Base-by-base conservation (phyloP, 2,113 vertebrate genomes). In the Chlorodrepanis virens region DNA sequence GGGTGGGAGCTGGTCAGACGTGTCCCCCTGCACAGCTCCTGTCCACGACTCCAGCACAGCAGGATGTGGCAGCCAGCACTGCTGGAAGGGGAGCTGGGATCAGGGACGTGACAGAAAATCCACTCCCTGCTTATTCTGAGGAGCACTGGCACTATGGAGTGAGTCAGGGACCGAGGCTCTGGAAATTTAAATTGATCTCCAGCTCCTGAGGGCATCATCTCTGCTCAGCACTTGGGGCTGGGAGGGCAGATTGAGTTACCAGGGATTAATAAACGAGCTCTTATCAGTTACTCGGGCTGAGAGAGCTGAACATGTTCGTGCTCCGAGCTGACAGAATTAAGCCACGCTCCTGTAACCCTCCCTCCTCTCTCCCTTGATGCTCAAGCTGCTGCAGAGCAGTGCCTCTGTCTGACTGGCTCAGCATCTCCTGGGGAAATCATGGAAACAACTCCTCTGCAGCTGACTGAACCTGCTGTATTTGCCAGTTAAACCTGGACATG, bases 201-300 rank as follows among this genome's bases (percentile, higher is more conserved):
- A 49, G 92, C 69, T 93, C 92, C 94, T 42, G 82, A 69, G 94
- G 88, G 94, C 88, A 94, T 59, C 25, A 0, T 25, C 63, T 92
- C 53, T 83, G 79, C 12, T 83, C 71, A 13, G 80, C 71, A 82
- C 57, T 70, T 15, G 8, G 56, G 63, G 75, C 74, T 78, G 69
- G 90, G 83, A 89, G 87, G 56, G 77, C 78, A 79, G 92, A 85
- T 69, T 8, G 84, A 83, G 61, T 76, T 93, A 93, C 65, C 74
- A 52, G 70, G 47, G 78, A 91, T 95, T 90, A 94, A 95, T 79
- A 60, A 95, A 87, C 0, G 59, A 94, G 87, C 9, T 2, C 82
- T 93, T 93, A 89, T 90, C 94, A 53, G 87, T 82, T 82, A 56
- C 84, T 89, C 3, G 31, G 76, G 84, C 35, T 59, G 57, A 44